Conservation (phyloP, 2,113 vertebrate genomes). For the Perca fluviatilis region DNA sequence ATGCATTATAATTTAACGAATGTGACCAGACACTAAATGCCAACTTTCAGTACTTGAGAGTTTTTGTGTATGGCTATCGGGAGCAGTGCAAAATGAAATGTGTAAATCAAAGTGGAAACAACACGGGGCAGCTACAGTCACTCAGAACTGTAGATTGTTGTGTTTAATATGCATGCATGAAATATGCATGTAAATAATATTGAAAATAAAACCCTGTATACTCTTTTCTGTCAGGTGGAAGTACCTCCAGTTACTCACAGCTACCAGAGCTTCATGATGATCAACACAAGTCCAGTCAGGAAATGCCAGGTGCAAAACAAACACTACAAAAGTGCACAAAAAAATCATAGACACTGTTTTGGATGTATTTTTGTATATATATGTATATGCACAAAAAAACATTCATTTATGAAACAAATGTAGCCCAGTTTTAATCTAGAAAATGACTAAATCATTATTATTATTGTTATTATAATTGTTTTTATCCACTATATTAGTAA, state of each 20-base stretch:
- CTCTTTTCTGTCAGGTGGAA: slow-evolving; percentile 35
- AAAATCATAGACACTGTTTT: background rate
- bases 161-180: slow-evolving; percentile 9
- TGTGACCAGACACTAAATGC: background rate
- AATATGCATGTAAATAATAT: slow-evolving; percentile 1
- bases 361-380: background rate
- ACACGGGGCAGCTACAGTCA: background rate
- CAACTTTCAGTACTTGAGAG: background rate
- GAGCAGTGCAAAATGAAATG: slow-evolving; percentile 1
- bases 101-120: background rate
- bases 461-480: background rate
- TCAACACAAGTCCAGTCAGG: slow-evolving; percentile 25
- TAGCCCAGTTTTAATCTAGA: background rate
- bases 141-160: background rate
- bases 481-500: background rate
- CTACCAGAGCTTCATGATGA: slow-evolving; percentile 34
- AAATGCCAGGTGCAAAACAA: slow-evolving; percentile 32
- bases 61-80: background rate
- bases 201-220: slow-evolving; percentile 20
- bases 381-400: background rate
- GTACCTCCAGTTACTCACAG: slow-evolving; percentile 30
- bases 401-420: background rate
- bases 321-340: slow-evolving; percentile 21
- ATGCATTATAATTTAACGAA: background rate
- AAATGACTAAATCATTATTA: background rate